A percentile compares a stretch with the other conserved stretches of the same genome.
phyloP scores from a whole-genome alignment of 2,888 invertebrate species.

The Callimorpha dominula region DNA sequence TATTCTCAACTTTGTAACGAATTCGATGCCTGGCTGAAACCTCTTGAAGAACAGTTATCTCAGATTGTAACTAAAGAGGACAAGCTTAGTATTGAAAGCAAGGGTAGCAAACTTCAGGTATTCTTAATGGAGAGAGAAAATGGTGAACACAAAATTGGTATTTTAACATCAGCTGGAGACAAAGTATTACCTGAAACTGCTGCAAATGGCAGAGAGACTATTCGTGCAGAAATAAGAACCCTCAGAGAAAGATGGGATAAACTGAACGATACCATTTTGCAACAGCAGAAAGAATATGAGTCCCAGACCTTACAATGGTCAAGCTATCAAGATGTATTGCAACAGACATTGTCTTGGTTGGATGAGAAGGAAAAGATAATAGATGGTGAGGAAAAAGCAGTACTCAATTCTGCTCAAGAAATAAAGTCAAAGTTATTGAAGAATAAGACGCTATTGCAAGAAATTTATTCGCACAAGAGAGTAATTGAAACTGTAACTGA shows the following conservation, averaged over 20 bases:
- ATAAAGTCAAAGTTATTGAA: conserved; percentile 94
- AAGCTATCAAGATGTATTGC: conserved; percentile 94
- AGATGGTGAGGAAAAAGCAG: conserved; percentile 89
- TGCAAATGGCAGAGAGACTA: conserved; percentile 95
- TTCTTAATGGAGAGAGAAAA: conserved; percentile 93
- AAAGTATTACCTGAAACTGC: conserved; percentile 97
- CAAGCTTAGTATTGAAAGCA: conserved; percentile 89
- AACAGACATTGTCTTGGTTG: conserved; percentile 94
- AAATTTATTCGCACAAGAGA: conserved; percentile 95
- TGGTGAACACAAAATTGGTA: conserved; percentile 92
- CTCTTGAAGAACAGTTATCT: conserved; percentile 89
- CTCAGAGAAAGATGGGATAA: conserved; percentile 96
- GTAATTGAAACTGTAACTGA: conserved; percentile 96
- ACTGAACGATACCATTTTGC: conserved; percentile 93
- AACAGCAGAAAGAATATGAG: conserved; percentile 94
- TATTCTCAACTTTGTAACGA: conserved; percentile 92
- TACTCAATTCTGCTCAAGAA: conserved; percentile 93
- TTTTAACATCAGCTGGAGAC: conserved; percentile 93
- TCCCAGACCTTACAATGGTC: conserved; percentile 94
- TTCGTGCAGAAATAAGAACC: conserved; percentile 93
- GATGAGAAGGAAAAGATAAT: conserved; percentile 93
- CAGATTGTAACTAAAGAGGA: conserved; percentile 89
- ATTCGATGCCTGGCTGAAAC: conserved; percentile 92
- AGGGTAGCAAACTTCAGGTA: conserved; percentile 90
- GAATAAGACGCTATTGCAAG: conserved; percentile 95